These are phyloP conservation scores for Vireo altiloquus DNA, from an alignment of 2,113 vertebrate species.

Conservation along the genomic window DNA sequence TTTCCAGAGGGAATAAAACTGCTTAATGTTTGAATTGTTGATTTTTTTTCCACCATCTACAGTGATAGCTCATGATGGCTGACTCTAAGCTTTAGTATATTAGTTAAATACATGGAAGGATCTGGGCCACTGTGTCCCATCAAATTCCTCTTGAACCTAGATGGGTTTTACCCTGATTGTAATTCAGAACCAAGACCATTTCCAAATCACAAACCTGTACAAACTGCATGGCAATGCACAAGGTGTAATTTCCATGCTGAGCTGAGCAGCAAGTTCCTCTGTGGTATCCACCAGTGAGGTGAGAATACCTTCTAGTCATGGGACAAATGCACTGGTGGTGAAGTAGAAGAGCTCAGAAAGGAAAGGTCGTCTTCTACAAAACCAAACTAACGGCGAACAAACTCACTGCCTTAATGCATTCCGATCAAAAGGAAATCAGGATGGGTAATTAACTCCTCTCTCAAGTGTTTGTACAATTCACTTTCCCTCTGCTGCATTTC, in stretches of 20 bases:
- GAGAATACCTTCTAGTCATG: neutral
- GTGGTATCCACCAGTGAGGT: neutral
- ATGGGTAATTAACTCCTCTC: constrained; percentile 54
- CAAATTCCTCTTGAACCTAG: neutral
- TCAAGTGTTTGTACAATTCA: constrained; percentile 53
- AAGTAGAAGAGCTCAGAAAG: neutral
- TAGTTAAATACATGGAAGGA: neutral
- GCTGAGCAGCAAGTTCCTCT: neutral
- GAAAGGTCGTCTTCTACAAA: constrained; percentile 6
- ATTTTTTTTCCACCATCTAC: neutral
- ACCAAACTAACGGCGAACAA: neutral
- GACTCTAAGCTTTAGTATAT: neutral
- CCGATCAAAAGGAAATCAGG: constrained; percentile 57
- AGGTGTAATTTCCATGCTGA: neutral
- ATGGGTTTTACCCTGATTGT: neutral
- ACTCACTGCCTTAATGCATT: constrained; percentile 16
- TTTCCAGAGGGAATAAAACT: neutral
- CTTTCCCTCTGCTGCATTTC: constrained; percentile 48
- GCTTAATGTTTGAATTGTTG: neutral
- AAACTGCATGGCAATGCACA: neutral
- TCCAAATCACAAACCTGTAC: neutral
- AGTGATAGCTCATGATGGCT: neutral
- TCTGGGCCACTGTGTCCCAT: neutral
- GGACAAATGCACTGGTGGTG: neutral
- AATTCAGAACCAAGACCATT: neutral